A percentile compares a stretch with the other conserved stretches of the same genome.
phyloP scores from a whole-genome alignment of 2,797 vertebrate genomes.

The Podarcis lilfordi region DNA sequence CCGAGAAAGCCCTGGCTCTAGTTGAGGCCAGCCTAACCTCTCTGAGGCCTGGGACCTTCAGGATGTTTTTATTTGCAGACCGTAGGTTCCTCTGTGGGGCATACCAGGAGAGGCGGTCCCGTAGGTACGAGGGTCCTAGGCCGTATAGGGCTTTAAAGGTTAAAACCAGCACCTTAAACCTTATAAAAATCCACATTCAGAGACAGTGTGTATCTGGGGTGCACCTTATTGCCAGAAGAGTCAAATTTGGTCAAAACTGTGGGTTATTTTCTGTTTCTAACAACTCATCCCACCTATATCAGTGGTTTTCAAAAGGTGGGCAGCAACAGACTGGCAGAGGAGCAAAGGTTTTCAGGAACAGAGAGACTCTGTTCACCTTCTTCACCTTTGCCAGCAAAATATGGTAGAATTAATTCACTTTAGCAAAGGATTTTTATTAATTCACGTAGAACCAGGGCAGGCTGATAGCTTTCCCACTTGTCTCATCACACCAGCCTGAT shows the following conservation, averaged over 20 bases:
- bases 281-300: neutral
- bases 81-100: no score
- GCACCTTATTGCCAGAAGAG: neutral
- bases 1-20: no score
- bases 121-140: no score
- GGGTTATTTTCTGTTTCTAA: neutral
- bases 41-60: no score
- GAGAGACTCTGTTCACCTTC: neutral
- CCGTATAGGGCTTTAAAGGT: no score
- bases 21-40: no score
- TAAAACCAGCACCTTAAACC: no score
- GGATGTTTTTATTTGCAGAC: no score
- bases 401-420: neutral
- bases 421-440: neutral
- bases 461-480: neutral
- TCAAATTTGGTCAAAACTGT: neutral
- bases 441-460: neutral
- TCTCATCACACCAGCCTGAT: neutral
- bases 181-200: neutral
- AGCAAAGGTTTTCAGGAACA: neutral
- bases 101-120: no score
- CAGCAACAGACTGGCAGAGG: neutral
- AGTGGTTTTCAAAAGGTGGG: neutral
- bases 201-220: neutral
- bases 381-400: neutral